These are phyloP conservation scores for Alitta virens DNA, from an alignment of 2,888 invertebrate genomes.

Conservation along the genomic window DNA sequence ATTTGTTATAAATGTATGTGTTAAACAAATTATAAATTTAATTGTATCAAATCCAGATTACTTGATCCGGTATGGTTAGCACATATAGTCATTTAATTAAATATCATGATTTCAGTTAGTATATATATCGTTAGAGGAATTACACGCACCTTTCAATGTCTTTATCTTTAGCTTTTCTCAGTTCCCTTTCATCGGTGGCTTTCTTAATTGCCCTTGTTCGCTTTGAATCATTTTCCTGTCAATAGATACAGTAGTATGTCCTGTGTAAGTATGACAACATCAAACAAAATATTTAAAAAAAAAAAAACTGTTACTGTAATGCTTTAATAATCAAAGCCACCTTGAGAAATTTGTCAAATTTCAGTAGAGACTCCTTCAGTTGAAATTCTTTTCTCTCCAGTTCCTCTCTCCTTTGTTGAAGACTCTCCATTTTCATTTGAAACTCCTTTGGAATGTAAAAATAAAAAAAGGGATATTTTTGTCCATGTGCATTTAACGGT, in stretches of 20 bases:
- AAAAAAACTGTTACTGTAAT: no score
- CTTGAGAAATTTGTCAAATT: slow-evolving; percentile 58
- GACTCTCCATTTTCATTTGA: slow-evolving; percentile 59
- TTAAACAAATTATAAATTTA: no score
- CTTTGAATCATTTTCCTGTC: slow-evolving; percentile 58
- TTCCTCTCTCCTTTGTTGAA: slow-evolving; percentile 56
- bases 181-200: slow-evolving; percentile 54
- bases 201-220: slow-evolving; percentile 55
- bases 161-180: slow-evolving; percentile 54
- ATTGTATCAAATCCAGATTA: no score
- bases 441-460: slow-evolving; percentile 47
- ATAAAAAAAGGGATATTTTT: background rate
- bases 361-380: slow-evolving; percentile 55
- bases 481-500: no score
- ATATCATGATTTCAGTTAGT: no score
- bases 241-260: background rate
- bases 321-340: no score
- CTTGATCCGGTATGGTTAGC: no score
- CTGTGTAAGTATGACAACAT: background rate
- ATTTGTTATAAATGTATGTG: background rate
- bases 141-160: slow-evolving; percentile 53
- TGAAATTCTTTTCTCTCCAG: slow-evolving; percentile 56
- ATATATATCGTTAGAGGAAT: no score
- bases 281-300: background rate
- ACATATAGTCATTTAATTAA: no score